These are phyloP conservation scores for Florisuga fusca DNA, from an alignment of 2,797 vertebrate genomes.

Conservation along the genomic window DNA sequence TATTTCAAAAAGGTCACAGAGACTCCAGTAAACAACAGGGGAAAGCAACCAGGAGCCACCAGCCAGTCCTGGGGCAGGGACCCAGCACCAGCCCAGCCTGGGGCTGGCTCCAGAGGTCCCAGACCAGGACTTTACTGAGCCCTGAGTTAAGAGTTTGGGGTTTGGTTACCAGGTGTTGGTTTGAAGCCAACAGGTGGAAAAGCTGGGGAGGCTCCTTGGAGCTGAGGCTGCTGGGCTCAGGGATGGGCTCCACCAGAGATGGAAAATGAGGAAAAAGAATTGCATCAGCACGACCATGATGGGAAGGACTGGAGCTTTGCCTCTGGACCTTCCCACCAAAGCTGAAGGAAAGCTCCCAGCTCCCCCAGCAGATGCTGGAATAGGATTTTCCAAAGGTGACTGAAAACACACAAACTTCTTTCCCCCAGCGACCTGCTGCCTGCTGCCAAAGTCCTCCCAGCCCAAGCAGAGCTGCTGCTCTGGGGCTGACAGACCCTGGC, in stretches of 20 bases:
- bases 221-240: not conserved
- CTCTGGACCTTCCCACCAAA: not conserved
- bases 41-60: rapidly evolving
- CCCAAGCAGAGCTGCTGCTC: no score
- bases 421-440: not conserved
- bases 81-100: not conserved
- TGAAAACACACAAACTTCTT: not conserved
- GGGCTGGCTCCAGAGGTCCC: not conserved
- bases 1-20: not conserved
- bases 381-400: not conserved
- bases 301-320: not conserved
- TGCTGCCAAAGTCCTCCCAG: no score
- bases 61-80: no score
- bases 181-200: not conserved
- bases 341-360: not conserved
- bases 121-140: rapidly evolving
- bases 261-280: not conserved
- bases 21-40: not conserved
- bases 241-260: not conserved
- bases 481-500: not conserved
- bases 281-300: not conserved
- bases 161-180: not conserved
- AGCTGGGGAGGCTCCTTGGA: not conserved
- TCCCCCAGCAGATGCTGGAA: not conserved
- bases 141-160: rapidly evolving